Base-by-base conservation (phyloP, 2,888 invertebrate species). In the Cynaeus angustus region DNA sequence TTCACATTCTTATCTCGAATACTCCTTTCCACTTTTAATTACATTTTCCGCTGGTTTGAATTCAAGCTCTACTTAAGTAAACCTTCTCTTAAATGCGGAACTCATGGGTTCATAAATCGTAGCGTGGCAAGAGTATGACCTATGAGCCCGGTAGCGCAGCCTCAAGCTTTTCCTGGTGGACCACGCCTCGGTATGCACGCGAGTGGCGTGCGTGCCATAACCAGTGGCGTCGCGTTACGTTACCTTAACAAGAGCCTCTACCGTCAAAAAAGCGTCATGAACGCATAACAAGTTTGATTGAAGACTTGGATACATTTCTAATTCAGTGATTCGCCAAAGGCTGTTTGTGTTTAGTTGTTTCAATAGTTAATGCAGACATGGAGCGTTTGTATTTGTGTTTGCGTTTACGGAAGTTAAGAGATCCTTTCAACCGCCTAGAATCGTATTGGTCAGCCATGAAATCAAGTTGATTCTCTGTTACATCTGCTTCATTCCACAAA, bases 111-210 rank as follows among this genome's bases (percentile, higher is more conserved):
- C 43, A 38, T 46, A 66, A 56, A 48, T 66, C 56, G 46, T 56
- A 33, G 37, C 33, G 48, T 21, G 41, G 21, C 16, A 50, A 10
- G 45, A 16, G 28, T 46, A 68, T 79, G 80, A 80, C 78, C 79
- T 72, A 77, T 72, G 72, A 77, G 75, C 76, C 79, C 75, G 76
- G 79, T 80, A 80, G 79, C 79, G 77, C 53, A 66, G 48, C 65
- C 48, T 45, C 16, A 10, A 56, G 50, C 14, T 46, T 64, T 56
- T 62, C 73, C 72, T 74, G 69, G 68, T 61, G 74, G 76, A 79
- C 80, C 80, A 80, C 80, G 80, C 80, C 80, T 75, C 58, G 75
- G 28, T 48, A 48, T 61, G 74, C 77, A 77, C 77, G 77, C 78
- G 73, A 77, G 59, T 52, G 64, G 50, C 64, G 64, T 64, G 64